phyloP scores from a whole-genome alignment of 2,888 invertebrate species.

The Melieria crassipennis region DNA sequence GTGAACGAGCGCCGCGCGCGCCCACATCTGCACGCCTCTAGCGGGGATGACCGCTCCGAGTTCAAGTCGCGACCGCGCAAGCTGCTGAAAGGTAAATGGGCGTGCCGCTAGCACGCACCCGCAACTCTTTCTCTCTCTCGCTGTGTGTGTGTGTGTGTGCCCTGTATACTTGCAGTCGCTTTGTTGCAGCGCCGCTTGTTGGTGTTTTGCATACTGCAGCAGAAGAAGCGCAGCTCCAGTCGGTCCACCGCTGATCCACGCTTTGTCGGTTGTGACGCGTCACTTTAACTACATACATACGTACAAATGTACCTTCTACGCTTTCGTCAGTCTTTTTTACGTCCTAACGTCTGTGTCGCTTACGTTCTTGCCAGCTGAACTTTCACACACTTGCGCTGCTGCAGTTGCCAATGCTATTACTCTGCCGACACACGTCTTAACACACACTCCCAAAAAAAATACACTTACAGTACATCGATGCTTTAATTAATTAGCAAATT shows the following conservation, averaged over 20 bases:
- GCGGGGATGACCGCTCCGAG: conserved; percentile 61
- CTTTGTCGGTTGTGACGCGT: conserved; percentile 9
- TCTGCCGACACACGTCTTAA: too few relatives aligned
- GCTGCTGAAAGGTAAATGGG: conserved; percentile 61
- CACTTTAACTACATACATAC: not conserved
- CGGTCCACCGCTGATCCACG: conserved; percentile 14
- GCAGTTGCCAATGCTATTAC: too few relatives aligned
- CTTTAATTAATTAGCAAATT: too few relatives aligned
- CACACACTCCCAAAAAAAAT: too few relatives aligned
- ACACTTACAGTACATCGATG: too few relatives aligned
- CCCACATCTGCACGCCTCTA: conserved; percentile 50
- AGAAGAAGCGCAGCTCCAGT: conserved; percentile 20
- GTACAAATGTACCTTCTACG: not conserved
- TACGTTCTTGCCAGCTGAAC: too few relatives aligned
- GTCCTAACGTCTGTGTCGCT: too few relatives aligned
- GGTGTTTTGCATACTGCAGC: conserved; percentile 14
- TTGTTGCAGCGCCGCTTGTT: conserved; percentile 34
- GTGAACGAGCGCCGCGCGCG: conserved; percentile 63
- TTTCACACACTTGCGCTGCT: too few relatives aligned
- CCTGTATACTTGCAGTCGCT: conserved; percentile 45
- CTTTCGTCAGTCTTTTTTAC: too few relatives aligned
- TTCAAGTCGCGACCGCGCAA: conserved; percentile 64
- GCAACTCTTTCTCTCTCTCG: too few relatives aligned
- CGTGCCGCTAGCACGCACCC: too few relatives aligned
- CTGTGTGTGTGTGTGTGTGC: too few relatives aligned